A percentile compares a stretch with the other conserved stretches of the same genome.
Evolutionary conservation across 2,888 invertebrate genomes (phyloP).

Genomic region (Drosophila anceps): DNA sequence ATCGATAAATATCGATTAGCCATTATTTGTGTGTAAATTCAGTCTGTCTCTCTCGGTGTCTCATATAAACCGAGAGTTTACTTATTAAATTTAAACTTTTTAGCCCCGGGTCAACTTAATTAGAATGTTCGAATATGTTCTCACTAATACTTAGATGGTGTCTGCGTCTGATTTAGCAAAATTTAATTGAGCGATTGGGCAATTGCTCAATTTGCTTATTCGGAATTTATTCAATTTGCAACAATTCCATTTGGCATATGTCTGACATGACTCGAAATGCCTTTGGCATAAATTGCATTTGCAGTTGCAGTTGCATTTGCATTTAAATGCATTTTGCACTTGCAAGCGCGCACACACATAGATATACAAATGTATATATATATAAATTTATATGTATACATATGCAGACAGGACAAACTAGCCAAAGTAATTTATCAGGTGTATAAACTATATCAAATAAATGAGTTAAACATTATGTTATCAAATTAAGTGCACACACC

Average conservation of each 20-base stretch:
- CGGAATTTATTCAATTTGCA: constrained; percentile 62
- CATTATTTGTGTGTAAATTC: no score
- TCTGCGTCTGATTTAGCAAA: constrained; percentile 11
- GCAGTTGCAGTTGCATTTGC: constrained; percentile 50
- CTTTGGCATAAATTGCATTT: constrained; percentile 68
- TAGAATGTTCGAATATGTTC: neutral
- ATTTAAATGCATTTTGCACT: constrained; percentile 19
- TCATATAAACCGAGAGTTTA: no score
- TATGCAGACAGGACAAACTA: neutral
- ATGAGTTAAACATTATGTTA: constrained; percentile 76
- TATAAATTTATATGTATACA: neutral
- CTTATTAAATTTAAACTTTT: neutral
- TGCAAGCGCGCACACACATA: neutral
- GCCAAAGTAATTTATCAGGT: constrained; percentile 61
- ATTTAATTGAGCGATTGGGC: constrained; percentile 31
- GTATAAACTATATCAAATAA: constrained; percentile 65
- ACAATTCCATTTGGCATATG: constrained; percentile 63
- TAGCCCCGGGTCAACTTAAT: neutral
- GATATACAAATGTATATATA: no score
- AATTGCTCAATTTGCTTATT: constrained; percentile 44
- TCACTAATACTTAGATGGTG: no score
- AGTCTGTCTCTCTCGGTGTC: no score
- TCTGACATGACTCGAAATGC: constrained; percentile 42
- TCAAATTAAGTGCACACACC: constrained; percentile 62
- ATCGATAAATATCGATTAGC: neutral